A percentile compares a stretch with the other conserved stretches of the same genome.
phyloP scores from a whole-genome alignment of 1,140 invertebrate genomes.

The Bombus superbus region DNA sequence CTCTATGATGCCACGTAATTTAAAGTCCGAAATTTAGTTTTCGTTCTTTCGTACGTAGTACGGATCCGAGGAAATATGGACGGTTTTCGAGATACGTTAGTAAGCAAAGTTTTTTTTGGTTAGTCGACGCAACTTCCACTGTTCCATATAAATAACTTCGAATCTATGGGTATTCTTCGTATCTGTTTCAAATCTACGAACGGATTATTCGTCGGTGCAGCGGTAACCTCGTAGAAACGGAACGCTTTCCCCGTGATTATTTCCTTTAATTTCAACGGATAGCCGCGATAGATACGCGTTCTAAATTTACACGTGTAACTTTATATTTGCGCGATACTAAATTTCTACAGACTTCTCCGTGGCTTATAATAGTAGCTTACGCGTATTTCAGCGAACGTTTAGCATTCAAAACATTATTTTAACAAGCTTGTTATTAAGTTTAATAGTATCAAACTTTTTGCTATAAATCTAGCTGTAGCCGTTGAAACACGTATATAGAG shows the following conservation, averaged over 20 bases:
- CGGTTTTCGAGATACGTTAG: too few relatives aligned
- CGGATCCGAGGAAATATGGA: too few relatives aligned
- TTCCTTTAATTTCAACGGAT: too few relatives aligned
- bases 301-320: not conserved
- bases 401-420: not conserved
- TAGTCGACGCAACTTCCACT: too few relatives aligned
- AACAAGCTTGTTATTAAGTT: constrained; percentile 14
- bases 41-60: too few relatives aligned
- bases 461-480: not conserved
- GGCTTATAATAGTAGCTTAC: not conserved
- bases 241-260: too few relatives aligned
- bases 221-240: too few relatives aligned
- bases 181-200: too few relatives aligned
- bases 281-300: not conserved
- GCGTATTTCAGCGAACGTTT: not conserved
- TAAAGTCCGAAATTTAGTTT: not conserved
- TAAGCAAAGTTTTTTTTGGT: too few relatives aligned
- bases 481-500: not conserved
- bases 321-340: not conserved
- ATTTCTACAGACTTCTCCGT: not conserved
- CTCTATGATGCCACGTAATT: not conserved
- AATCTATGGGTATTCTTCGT: too few relatives aligned
- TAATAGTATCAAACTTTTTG: constrained; percentile 21
- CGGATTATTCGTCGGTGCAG: too few relatives aligned
- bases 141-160: too few relatives aligned